phyloP scores from a whole-genome alignment of 64 coral and sea anemone genomes.

The Platygyra sinensis region DNA sequence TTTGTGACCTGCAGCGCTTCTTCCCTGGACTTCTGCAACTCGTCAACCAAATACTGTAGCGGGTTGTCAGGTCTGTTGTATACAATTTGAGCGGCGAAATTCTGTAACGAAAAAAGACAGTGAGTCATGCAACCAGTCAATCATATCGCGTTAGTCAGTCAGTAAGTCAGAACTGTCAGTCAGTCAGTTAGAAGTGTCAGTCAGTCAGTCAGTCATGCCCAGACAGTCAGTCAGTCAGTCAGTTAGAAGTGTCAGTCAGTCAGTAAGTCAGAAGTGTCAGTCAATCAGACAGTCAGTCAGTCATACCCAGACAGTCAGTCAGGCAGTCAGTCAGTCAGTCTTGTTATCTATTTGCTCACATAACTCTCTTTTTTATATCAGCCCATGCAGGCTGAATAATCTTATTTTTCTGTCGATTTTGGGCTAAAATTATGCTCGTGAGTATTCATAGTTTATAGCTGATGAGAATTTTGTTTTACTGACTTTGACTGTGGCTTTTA shows the following conservation, averaged over 20 bases:
- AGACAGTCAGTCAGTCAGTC: neutral
- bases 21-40: slow-evolving; percentile 44
- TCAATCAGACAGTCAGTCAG: neutral
- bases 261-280: neutral
- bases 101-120: slow-evolving; percentile 23
- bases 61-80: slow-evolving; percentile 82
- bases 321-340: no score
- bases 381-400: no score
- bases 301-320: no score
- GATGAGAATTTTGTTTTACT: no score
- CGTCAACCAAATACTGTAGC: slow-evolving; percentile 70
- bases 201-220: slow-evolving; percentile 2
- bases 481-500: no score
- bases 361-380: no score
- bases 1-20: neutral
- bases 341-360: no score
- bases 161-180: slow-evolving; percentile 16
- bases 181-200: no score
- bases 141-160: neutral
- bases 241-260: neutral
- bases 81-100: slow-evolving; percentile 77
- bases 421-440: no score
- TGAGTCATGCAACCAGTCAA: neutral
- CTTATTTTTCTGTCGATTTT: no score
- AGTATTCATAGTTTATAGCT: no score